These are phyloP conservation scores for Puffinus mauretanicus DNA, from an alignment of 2,113 vertebrate genomes.

Conservation along the genomic window DNA sequence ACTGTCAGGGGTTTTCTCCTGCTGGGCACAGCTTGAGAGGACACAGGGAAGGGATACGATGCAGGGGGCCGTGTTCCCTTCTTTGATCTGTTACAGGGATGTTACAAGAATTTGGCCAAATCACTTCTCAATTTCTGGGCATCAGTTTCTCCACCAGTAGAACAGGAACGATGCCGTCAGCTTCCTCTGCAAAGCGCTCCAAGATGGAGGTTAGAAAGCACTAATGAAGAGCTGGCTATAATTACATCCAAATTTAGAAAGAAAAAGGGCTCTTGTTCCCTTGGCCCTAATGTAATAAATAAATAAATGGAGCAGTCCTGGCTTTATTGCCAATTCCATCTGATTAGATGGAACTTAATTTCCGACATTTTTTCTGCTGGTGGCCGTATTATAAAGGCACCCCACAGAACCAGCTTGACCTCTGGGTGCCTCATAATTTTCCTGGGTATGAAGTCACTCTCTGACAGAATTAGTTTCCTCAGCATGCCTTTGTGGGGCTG, in stretches of 20 bases:
- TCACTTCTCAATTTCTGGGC: neutral
- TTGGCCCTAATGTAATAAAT: constrained; percentile 45
- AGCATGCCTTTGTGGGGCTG: constrained; percentile 1
- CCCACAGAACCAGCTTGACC: constrained; percentile 40
- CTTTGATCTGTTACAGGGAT: neutral
- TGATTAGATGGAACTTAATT: constrained; percentile 48
- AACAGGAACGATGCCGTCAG: neutral
- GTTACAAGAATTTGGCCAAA: neutral
- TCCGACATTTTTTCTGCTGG: constrained; percentile 4
- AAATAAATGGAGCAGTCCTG: constrained; percentile 14
- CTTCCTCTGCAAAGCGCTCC: neutral
- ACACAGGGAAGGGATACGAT: fast-evolving
- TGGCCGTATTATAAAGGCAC: neutral
- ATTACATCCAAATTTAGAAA: constrained; percentile 44
- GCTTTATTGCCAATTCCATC: constrained; percentile 27
- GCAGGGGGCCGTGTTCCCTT: neutral
- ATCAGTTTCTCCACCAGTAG: neutral
- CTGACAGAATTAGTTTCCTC: constrained; percentile 24
- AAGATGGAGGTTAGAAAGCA: constrained; percentile 13
- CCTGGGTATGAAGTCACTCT: neutral
- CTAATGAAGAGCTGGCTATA: constrained; percentile 39
- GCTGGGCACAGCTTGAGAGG: neutral
- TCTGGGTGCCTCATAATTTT: constrained; percentile 24
- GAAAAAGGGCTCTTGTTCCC: constrained; percentile 39
- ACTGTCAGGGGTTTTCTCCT: neutral